Conservation (phyloP, 2,797 vertebrate genomes). For the Dryobates pubescens region DNA sequence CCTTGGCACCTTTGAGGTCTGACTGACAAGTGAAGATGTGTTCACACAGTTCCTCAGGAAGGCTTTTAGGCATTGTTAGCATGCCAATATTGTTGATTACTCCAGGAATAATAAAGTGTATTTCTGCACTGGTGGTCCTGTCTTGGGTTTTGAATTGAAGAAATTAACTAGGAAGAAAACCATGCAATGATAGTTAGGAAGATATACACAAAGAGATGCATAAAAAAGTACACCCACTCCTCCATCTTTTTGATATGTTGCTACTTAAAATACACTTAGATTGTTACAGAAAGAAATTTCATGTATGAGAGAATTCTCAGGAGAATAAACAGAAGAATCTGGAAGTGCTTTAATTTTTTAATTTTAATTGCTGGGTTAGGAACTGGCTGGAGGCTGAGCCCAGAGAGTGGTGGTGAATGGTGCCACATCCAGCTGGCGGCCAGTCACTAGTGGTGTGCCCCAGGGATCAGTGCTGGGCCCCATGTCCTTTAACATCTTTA, state of each 20-base stretch:
- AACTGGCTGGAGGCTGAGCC: too few relatives aligned
- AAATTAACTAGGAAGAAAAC: not conserved
- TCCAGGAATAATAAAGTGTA: not conserved
- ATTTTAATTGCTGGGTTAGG: too few relatives aligned
- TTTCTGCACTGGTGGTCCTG: not conserved
- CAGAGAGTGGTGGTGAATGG: too few relatives aligned
- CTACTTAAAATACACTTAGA: slow-evolving; percentile 19
- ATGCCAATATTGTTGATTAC: not conserved
- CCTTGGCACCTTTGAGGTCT: not conserved
- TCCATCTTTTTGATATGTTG: not conserved
- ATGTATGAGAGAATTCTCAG: not conserved
- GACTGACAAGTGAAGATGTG: not conserved
- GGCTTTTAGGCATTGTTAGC: not conserved
- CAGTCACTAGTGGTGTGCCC: too few relatives aligned
- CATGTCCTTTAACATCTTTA: too few relatives aligned
- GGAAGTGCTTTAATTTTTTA: slow-evolving; percentile 24
- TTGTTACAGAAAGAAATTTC: not conserved
- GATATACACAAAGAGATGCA: not conserved
- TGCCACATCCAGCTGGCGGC: too few relatives aligned
- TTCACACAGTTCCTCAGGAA: not conserved
- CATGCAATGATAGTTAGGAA: not conserved
- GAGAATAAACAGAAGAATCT: slow-evolving; percentile 53
- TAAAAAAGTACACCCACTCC: not conserved
- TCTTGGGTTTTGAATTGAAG: not conserved
- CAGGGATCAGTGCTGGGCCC: too few relatives aligned